Evolutionary conservation across 64 coral and sea anemone species (phyloP).

Genomic region (Dendrophyllia cribrosa): DNA sequence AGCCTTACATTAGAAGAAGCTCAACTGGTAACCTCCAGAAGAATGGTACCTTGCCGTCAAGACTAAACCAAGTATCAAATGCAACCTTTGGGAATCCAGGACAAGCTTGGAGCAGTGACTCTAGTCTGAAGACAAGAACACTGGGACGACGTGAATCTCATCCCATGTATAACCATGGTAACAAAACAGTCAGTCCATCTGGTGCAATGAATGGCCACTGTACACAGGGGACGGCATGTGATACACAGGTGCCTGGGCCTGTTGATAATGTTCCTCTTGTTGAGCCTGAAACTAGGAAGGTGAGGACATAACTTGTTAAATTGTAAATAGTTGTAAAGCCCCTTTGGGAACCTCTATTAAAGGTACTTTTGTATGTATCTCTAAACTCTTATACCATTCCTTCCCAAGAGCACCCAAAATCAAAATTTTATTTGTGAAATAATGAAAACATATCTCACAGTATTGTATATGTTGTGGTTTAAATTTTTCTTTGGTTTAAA

Average conservation of each 20-base stretch:
- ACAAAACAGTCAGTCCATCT: conserved; percentile 40
- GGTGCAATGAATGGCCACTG: conserved; percentile 82
- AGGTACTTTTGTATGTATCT: too few relatives aligned
- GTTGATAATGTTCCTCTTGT: conserved; percentile 91
- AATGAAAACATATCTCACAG: too few relatives aligned
- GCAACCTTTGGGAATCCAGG: conserved; percentile 49
- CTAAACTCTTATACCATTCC: too few relatives aligned
- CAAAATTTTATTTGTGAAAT: too few relatives aligned
- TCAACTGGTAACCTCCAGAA: conserved; percentile 87
- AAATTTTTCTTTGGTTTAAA: too few relatives aligned
- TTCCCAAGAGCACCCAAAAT: too few relatives aligned
- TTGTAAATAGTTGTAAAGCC: too few relatives aligned
- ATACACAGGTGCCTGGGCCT: conserved; percentile 68
- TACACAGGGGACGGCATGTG: neutral
- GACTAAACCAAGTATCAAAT: conserved; percentile 60
- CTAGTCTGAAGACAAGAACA: conserved; percentile 26
- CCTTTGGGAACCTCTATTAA: too few relatives aligned
- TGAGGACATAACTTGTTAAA: neutral
- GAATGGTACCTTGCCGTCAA: conserved; percentile 83
- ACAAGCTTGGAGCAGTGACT: conserved; percentile 63
- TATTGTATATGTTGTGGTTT: too few relatives aligned
- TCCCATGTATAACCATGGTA: conserved; percentile 39
- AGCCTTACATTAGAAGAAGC: conserved; percentile 78
- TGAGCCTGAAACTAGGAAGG: conserved; percentile 93
- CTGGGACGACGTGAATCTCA: conserved; percentile 78